A percentile compares a stretch with the other conserved stretches of the same genome.
phyloP scores from a whole-genome alignment of 2,888 invertebrate genomes.

The Chrysomela aeneicollis region DNA sequence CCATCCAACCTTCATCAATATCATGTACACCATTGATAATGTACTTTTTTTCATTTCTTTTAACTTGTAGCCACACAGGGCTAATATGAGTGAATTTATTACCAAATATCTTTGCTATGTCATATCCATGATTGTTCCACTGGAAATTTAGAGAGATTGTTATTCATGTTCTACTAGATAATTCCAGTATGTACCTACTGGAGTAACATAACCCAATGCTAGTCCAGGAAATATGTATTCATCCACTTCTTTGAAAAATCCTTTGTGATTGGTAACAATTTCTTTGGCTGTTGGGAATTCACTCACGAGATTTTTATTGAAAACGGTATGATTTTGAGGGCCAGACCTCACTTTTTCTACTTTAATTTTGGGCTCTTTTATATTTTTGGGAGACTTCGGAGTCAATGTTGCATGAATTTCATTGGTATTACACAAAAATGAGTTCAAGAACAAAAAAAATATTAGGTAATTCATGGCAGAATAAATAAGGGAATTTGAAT shows the following conservation, averaged over 20 bases:
- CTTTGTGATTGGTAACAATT: conserved; percentile 78
- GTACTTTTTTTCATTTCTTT: conserved; percentile 70
- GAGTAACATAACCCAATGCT: conserved; percentile 91
- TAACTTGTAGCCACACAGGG: conserved; percentile 94
- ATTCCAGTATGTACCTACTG: conserved; percentile 77
- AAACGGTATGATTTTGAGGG: conserved; percentile 63
- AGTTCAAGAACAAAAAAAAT: neutral
- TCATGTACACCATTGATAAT: conserved; percentile 80
- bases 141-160: conserved; percentile 57
- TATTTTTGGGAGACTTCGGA: conserved; percentile 51
- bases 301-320: conserved; percentile 74
- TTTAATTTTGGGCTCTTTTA: conserved; percentile 44
- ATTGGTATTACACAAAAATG: neutral
- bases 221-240: conserved; percentile 73
- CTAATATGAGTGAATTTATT: conserved; percentile 90
- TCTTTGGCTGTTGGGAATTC: conserved; percentile 74
- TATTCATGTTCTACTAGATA: neutral
- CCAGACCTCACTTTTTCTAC: conserved; percentile 43
- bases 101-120: conserved; percentile 88
- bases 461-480: conserved; percentile 7
- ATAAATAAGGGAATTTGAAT: too few relatives aligned
- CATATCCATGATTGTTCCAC: conserved; percentile 97
- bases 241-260: conserved; percentile 76
- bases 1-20: conserved; percentile 85
- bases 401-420: conserved; percentile 47